Evolutionary conservation across 2,888 invertebrate species (phyloP).

Genomic region (Acleris cristana): DNA sequence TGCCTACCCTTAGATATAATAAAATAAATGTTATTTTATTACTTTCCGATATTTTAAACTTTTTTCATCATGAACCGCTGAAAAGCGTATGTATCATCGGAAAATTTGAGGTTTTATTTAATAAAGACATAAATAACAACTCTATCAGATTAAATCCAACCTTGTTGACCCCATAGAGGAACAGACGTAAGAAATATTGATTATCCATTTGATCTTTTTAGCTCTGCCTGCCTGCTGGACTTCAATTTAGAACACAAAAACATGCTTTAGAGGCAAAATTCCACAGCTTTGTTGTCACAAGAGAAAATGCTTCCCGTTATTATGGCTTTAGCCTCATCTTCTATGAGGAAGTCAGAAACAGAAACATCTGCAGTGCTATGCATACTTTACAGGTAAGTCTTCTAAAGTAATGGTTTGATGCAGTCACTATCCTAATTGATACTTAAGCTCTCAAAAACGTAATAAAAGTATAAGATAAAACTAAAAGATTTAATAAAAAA

Average conservation of each 20-base stretch:
- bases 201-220: slow-evolving; percentile 67
- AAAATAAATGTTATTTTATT: too few species aligned
- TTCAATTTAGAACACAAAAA: slow-evolving; percentile 97
- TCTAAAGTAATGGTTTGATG: neutral
- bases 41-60: too few species aligned
- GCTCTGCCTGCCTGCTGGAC: slow-evolving; percentile 97
- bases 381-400: slow-evolving; percentile 92
- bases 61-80: too few species aligned
- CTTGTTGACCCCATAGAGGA: too few species aligned
- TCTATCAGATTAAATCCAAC: too few species aligned
- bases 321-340: slow-evolving; percentile 98
- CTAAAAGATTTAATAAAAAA: too few species aligned
- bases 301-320: slow-evolving; percentile 97
- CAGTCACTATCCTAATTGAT: neutral
- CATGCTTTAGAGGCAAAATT: slow-evolving; percentile 93
- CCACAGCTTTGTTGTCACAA: slow-evolving; percentile 98
- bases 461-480: too few species aligned
- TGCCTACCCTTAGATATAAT: too few species aligned
- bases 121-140: too few species aligned
- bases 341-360: slow-evolving; percentile 97
- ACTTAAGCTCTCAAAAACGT: too few species aligned
- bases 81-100: too few species aligned
- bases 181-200: neutral
- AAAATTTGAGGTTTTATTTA: too few species aligned
- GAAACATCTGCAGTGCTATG: slow-evolving; percentile 97